Base-by-base conservation (phyloP, 2,888 invertebrate species). In the Spisula subtruncata region DNA sequence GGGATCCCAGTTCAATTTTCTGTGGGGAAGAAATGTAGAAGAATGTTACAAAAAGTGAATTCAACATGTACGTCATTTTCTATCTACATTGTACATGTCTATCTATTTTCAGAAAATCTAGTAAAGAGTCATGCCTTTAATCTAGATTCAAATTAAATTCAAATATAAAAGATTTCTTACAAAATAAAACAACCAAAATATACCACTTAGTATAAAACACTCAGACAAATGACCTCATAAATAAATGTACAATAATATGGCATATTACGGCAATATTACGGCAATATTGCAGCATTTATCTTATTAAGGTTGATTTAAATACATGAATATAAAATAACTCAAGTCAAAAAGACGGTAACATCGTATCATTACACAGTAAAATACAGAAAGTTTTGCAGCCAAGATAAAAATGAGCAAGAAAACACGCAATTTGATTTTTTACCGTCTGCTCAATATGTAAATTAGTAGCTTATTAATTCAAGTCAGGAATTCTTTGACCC, bases 361-460 rank as follows among this genome's bases (percentile, higher is more conserved):
- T 35, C 5, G 32, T 35, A 18, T 14, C 75, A 75, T 35, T 60
- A 8, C 25, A n/a, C 60, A 0, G 60, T 6, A 60, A 60, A n/a
- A 60, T 25, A 4, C n/a, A 75, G 75, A 16, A 71, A 75, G 35
- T 75, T 35, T 75, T 75, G 32, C 2, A 75, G 75, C 32, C 14
- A 60, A 32, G 75, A 75, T 16, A 32, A 71, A 75, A 35, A 75
- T 2, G 25, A 66, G 1, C 4, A 10, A 66, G 60, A 66, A 66
- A 66, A 66, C 60, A 66, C 25, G 60, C 60, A 66, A 25, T 16
- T 75, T 8, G 75, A 25, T 25, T 35, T 75, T 75, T 75, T 75
- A 32, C 75, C 32, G 75, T 75, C 75, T 75, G 75, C 75, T 75
- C 75, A 75, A 75, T 75, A 75, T 75, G 75, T 75, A 75, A 75